Percentiles rank a stretch among this genome's conserved stretches.
Conservation (phyloP, 2,113 vertebrate genomes). For the Potamarius usumacintae region DNA sequence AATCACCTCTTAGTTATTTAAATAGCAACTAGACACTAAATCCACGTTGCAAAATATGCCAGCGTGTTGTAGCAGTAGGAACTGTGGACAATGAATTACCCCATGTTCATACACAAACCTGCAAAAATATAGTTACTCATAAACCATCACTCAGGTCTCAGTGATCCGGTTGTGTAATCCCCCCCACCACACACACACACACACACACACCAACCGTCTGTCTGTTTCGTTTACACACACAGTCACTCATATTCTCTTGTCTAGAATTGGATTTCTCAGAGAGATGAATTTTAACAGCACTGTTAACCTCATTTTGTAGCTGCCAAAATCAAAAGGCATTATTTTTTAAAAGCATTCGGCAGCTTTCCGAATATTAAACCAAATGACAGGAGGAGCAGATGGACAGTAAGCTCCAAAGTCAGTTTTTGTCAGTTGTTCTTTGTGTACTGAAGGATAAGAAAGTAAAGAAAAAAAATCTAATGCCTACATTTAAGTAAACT, state of each 20-base stretch:
- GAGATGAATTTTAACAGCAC: slow-evolving; percentile 45
- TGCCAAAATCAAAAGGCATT: slow-evolving; percentile 56
- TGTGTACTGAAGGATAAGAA: slow-evolving; percentile 13
- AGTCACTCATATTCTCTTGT: slow-evolving; percentile 10
- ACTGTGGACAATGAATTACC: slow-evolving; percentile 5
- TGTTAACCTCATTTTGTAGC: slow-evolving; percentile 44
- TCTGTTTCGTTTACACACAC: slow-evolving; percentile 32
- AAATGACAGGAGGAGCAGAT: slow-evolving; percentile 57
- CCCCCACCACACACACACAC: not conserved
- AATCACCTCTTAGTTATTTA: slow-evolving; percentile 4
- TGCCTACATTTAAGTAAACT: not conserved
- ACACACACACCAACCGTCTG: not conserved
- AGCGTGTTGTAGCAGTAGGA: not conserved
- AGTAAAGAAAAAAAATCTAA: not conserved
- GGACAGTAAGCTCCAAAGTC: slow-evolving; percentile 57
- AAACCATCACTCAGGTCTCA: slow-evolving; percentile 31
- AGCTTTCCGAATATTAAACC: slow-evolving; percentile 51
- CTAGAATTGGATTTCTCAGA: slow-evolving; percentile 43
- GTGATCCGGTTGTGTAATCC: slow-evolving; percentile 44
- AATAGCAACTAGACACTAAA: slow-evolving; percentile 11
- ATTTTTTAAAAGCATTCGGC: slow-evolving; percentile 52
- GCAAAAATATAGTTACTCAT: slow-evolving; percentile 33
- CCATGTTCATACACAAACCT: slow-evolving; percentile 23
- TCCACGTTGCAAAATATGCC: not conserved
- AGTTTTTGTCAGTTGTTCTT: slow-evolving; percentile 51